phyloP scores from a whole-genome alignment of 2,113 vertebrate species.

The Mystacornis crossleyi region DNA sequence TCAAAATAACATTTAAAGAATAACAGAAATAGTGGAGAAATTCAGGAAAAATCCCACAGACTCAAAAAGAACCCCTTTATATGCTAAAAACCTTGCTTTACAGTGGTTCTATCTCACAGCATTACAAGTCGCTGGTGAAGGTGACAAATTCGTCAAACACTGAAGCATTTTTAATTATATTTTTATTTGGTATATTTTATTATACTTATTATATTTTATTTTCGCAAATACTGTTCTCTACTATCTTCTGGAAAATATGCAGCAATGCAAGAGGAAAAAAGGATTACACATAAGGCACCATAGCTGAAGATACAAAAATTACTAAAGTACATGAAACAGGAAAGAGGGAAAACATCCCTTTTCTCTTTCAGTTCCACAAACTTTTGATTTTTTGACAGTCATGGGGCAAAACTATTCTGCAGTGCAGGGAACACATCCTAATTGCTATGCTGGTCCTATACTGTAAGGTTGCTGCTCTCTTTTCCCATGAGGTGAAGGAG shows the following conservation, averaged over 20 bases:
- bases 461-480: not conserved
- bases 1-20: not conserved
- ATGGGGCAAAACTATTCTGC: not conserved
- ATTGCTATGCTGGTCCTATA: not conserved
- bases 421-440: not conserved
- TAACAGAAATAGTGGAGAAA: not conserved
- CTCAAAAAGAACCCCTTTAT: not conserved
- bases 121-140: not conserved
- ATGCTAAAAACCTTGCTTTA: not conserved
- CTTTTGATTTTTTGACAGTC: not conserved
- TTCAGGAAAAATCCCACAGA: not conserved
- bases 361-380: not conserved
- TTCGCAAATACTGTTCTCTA: not conserved
- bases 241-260: not conserved
- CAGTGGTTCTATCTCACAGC: not conserved
- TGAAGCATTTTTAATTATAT: not conserved
- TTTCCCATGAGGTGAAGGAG: not conserved
- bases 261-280: not conserved
- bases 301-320: not conserved
- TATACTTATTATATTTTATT: not conserved
- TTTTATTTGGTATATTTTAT: not conserved
- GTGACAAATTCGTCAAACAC: not conserved
- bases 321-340: not conserved
- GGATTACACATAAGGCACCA: not conserved
- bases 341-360: not conserved